Evolutionary conservation across 2,888 invertebrate genomes (phyloP), one percentile per base, ranked within the genome.

Genomic region (Melanophora roralis): DNA sequence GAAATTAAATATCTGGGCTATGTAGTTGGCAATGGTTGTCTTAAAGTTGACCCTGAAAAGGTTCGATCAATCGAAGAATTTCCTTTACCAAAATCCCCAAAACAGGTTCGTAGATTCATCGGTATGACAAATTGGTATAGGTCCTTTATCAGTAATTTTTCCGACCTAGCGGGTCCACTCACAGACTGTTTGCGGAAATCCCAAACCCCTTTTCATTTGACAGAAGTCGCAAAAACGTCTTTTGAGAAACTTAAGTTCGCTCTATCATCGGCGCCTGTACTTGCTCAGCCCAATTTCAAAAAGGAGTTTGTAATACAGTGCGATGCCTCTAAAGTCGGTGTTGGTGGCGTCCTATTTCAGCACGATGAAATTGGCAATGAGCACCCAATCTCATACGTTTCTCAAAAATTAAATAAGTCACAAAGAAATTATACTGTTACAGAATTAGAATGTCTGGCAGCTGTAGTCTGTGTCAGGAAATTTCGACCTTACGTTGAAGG

Each of bases 31-130:
- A 23, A 59, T 19, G 74, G 71, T 12, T 11, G 36, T 14, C 14
- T 74, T 16, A 38, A 65, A 23, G 53, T 67, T 2, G 79, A 79
- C 16, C 64, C 69, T 0, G 65, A 40, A 0, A 75, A 74, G 36
- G 59, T 75, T 1, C 34, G 34, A 21, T 57, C 69, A 2, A 74
- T 71, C 14, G 14, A 14, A 19, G 43, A 67, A 16, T 75, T 71
- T 34, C 67, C 75, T 11, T 9, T 47, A 6, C 69, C 69, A 12
- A 68, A 27, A 68, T 43, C 47, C 4, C 38, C 38, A 11, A 7
- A 11, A 11, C 38, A 38, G 38, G 38, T 38, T 3, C 38, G 11
- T 11, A 9, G 38, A 12, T 38, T 38, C 11, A 11, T 38, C 8
- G 38, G 38, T 3, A 27, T 27, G 27, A 6, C 27, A 6, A 27